phyloP scores from a whole-genome alignment of 2,113 vertebrate genomes.

The Balaeniceps rex region DNA sequence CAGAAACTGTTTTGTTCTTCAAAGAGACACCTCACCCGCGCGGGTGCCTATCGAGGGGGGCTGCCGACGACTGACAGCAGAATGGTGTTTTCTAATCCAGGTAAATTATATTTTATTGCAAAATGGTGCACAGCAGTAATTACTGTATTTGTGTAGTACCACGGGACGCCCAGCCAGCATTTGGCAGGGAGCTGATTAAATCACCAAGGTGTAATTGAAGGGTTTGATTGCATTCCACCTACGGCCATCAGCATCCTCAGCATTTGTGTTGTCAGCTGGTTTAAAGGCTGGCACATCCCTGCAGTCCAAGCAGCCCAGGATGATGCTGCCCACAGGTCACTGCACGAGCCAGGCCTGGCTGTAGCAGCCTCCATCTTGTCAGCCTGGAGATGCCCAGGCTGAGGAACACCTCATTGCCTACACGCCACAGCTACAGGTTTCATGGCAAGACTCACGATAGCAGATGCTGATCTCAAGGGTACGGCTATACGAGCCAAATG shows the following conservation, averaged over 20 bases:
- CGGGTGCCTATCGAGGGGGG: background rate
- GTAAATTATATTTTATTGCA: conserved; percentile 47
- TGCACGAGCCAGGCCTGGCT: background rate
- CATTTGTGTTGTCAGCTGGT: background rate
- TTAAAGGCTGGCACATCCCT: background rate
- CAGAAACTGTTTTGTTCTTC: conserved; percentile 52
- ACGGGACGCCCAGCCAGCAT: conserved; percentile 3
- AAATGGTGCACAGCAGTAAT: conserved; percentile 35
- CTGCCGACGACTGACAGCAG: conserved; percentile 50
- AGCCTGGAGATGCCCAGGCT: background rate
- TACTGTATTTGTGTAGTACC: conserved; percentile 39
- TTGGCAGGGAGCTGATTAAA: conserved; percentile 68
- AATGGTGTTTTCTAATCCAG: conserved; percentile 46
- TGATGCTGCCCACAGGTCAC: background rate
- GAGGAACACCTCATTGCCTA: background rate
- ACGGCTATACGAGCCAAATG: background rate
- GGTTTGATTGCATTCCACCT: conserved; percentile 56
- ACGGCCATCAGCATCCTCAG: conserved; percentile 25
- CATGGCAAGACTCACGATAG: background rate
- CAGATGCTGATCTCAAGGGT: background rate
- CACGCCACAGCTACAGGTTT: background rate
- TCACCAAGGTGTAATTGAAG: conserved; percentile 62
- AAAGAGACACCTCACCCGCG: background rate
- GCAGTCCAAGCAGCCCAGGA: background rate
- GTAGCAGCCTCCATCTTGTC: background rate